phyloP scores from a whole-genome alignment of 1,140 invertebrate genomes.

The Melipona quadrifasciata region DNA sequence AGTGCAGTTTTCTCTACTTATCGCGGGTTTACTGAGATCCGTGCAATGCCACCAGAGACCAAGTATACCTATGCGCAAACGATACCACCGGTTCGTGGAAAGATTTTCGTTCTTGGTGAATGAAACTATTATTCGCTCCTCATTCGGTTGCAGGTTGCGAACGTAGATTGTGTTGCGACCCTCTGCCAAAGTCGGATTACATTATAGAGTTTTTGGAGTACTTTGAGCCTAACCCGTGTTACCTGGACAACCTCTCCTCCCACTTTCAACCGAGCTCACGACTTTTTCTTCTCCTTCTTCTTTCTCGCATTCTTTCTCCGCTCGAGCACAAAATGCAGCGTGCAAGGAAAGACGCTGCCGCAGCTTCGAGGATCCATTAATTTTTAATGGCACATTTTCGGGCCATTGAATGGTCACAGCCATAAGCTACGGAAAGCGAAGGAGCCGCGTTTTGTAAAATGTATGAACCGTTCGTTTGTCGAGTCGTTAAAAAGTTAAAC shows the following conservation, averaged over 20 bases:
- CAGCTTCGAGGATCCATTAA: constrained; percentile 31
- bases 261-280: background rate
- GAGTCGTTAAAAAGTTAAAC: constrained; percentile 9
- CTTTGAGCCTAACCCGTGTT: constrained; percentile 57
- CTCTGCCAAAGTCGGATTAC: constrained; percentile 69
- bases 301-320: constrained; percentile 32
- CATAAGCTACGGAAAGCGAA: background rate
- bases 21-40: constrained; percentile 59
- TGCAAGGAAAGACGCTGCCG: constrained; percentile 6
- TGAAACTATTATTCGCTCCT: constrained; percentile 72
- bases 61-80: constrained; percentile 34
- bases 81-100: constrained; percentile 44
- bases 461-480: background rate
- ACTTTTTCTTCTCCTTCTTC: constrained; percentile 13
- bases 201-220: constrained; percentile 64
- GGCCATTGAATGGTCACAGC: background rate
- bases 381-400: constrained; percentile 36
- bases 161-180: constrained; percentile 45
- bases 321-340: constrained; percentile 5
- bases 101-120: constrained; percentile 67
- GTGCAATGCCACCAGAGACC: constrained; percentile 63
- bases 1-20: constrained; percentile 51
- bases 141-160: constrained; percentile 55
- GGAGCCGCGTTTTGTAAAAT: constrained; percentile 15
- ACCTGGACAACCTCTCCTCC: constrained; percentile 42